Conservation (phyloP, 2,888 invertebrate genomes). For the Acleris cristana region DNA sequence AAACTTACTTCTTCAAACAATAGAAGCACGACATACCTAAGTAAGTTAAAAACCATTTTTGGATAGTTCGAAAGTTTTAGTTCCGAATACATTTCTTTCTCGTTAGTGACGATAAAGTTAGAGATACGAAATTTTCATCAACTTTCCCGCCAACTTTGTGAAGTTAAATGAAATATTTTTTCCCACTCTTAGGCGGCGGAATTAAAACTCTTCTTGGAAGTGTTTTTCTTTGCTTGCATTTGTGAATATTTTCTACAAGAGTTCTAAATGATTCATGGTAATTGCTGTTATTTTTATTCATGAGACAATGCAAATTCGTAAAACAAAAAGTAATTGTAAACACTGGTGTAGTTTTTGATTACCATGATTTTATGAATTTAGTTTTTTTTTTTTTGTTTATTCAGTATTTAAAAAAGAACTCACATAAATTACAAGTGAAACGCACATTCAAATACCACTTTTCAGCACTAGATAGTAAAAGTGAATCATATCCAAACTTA, state of each 20-base stretch:
- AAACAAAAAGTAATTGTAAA: too few species aligned
- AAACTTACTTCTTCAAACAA: conserved; percentile 13
- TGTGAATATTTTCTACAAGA: neutral
- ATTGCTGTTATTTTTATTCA: too few species aligned
- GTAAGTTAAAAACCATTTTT: conserved; percentile 21
- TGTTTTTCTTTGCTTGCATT: neutral
- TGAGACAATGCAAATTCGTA: too few species aligned
- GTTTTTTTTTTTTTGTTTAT: too few species aligned
- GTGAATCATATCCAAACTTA: too few species aligned
- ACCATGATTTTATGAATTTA: too few species aligned
- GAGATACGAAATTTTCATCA: conserved; percentile 38
- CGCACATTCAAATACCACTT: too few species aligned
- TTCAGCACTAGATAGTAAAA: too few species aligned
- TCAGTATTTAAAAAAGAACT: too few species aligned
- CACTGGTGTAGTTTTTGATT: too few species aligned
- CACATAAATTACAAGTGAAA: too few species aligned
- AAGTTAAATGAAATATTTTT: conserved; percentile 34
- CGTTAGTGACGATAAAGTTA: conserved; percentile 27
- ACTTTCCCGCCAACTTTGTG: conserved; percentile 32
- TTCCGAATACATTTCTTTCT: conserved; percentile 25
- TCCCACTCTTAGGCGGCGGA: conserved; percentile 11
- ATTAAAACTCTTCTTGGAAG: conserved; percentile 14
- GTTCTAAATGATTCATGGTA: too few species aligned
- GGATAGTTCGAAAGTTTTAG: conserved; percentile 31
- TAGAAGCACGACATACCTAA: conserved; percentile 20